Conservation (phyloP, 1,140 invertebrate species). For the Drosophila murphyi region DNA sequence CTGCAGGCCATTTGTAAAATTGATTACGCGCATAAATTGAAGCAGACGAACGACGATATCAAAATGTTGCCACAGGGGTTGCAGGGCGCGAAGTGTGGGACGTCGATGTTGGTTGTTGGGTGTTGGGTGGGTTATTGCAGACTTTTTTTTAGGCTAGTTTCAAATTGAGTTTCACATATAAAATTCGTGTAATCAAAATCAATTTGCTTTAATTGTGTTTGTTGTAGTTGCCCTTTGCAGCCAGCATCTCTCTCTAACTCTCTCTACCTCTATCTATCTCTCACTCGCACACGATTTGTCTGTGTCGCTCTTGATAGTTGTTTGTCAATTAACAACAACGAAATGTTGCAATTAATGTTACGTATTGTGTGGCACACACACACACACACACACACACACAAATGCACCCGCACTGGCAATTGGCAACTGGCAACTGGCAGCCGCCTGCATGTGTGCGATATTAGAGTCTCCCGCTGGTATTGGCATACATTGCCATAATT, state of each 20-base stretch:
- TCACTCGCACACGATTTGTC: neutral
- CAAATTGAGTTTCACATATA: slow-evolving; percentile 50
- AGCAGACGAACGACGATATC: slow-evolving; percentile 67
- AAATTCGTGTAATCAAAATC: slow-evolving; percentile 64
- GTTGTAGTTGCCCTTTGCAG: neutral
- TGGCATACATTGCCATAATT: slow-evolving; percentile 66
- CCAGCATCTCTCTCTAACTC: slow-evolving; percentile 4
- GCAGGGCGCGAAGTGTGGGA: neutral
- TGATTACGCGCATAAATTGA: slow-evolving; percentile 83
- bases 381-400: slow-evolving; percentile 17
- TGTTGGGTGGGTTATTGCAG: slow-evolving; percentile 21
- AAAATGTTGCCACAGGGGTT: slow-evolving; percentile 46
- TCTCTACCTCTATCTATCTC: neutral
- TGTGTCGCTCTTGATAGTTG: slow-evolving; percentile 41
- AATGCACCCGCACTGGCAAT: neutral
- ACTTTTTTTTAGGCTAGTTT: slow-evolving; percentile 43
- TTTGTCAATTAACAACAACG: slow-evolving; percentile 75
- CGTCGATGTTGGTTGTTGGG: neutral
- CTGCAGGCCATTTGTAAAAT: slow-evolving; percentile 82
- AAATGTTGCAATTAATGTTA: slow-evolving; percentile 75
- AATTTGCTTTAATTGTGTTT: slow-evolving; percentile 72
- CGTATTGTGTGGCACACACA: slow-evolving; percentile 38
- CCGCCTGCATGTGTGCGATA: slow-evolving; percentile 7
- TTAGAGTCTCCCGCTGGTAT: slow-evolving; percentile 45
- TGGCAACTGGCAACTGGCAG: neutral